These are phyloP conservation scores for Minunthozetes semirufus DNA, from an alignment of 2,888 invertebrate species.

Conservation along the genomic window DNA sequence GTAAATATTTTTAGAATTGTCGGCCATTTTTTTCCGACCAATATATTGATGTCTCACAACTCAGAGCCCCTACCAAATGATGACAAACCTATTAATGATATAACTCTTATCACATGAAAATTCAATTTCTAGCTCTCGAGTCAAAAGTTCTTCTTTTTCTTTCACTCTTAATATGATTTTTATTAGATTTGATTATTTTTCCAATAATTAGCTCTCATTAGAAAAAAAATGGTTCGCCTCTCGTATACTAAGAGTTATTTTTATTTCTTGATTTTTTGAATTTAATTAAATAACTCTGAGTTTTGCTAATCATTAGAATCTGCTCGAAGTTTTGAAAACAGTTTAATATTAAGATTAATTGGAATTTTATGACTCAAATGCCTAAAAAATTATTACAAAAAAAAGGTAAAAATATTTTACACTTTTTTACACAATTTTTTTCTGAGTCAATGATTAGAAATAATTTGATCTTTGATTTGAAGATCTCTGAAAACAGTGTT, in stretches of 20 bases:
- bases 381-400: background rate
- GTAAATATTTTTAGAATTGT: no score
- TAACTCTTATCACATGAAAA: background rate
- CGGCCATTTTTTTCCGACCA: no score
- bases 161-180: background rate
- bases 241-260: background rate
- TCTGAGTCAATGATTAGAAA: no score
- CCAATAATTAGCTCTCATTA: slow-evolving; percentile 1
- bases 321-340: background rate
- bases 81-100: background rate
- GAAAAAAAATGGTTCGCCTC: background rate
- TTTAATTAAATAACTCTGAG: background rate
- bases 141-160: background rate
- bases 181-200: slow-evolving; percentile 12
- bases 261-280: background rate
- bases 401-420: no score
- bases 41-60: background rate
- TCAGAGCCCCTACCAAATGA: background rate
- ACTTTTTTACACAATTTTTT: no score
- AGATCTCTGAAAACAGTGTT: no score
- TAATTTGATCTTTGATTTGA: no score
- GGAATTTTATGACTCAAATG: slow-evolving; percentile 2
- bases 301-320: background rate
- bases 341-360: slow-evolving; percentile 9
- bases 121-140: background rate